These are phyloP conservation scores for Sturnus vulgaris DNA, from an alignment of 2,113 vertebrate genomes.

Conservation along the genomic window DNA sequence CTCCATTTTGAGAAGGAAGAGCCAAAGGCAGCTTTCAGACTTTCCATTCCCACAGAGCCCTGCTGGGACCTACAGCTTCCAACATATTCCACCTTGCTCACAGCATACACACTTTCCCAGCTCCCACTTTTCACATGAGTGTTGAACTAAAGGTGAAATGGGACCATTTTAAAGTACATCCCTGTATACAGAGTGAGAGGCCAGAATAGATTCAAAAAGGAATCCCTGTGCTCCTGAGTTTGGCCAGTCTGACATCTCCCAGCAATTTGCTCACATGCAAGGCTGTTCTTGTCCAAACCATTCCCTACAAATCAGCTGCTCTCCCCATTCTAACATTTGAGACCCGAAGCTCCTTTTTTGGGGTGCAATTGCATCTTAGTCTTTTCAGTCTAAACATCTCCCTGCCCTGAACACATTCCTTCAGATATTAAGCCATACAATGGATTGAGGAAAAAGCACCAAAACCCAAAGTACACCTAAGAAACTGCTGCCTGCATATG, in stretches of 20 bases:
- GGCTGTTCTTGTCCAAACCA: neutral
- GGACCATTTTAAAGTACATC: neutral
- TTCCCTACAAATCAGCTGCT: neutral
- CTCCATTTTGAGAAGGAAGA: neutral
- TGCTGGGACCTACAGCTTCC: neutral
- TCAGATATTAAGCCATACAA: neutral
- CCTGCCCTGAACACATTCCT: neutral
- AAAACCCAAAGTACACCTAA: neutral
- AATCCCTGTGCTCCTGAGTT: neutral
- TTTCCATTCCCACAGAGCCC: neutral
- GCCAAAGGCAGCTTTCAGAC: neutral
- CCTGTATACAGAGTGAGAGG: neutral
- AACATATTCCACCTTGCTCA: neutral
- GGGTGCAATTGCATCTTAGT: neutral
- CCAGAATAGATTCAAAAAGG: neutral
- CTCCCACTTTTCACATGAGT: neutral
- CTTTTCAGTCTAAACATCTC: neutral
- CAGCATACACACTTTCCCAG: neutral
- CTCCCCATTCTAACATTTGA: rapidly evolving
- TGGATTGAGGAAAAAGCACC: neutral
- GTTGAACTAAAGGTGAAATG: rapidly evolving
- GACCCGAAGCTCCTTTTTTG: neutral
- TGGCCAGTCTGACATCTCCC: neutral
- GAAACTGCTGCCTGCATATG: neutral
- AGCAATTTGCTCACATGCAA: neutral